Evolutionary conservation across 2,888 invertebrate species (phyloP).

Genomic region (Lycophotia porphyrea): DNA sequence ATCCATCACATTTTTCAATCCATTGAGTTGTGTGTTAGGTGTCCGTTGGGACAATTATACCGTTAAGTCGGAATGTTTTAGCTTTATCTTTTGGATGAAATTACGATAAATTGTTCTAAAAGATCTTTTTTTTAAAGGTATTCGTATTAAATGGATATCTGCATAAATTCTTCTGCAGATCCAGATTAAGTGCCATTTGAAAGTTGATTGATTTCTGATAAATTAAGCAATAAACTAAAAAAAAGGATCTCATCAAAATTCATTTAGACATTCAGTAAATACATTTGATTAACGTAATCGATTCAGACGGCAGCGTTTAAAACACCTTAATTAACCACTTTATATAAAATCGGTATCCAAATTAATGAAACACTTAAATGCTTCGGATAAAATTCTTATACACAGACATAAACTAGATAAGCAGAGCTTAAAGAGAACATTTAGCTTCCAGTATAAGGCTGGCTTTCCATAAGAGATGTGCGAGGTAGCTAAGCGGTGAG

Average conservation of each 20-base stretch:
- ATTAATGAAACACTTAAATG: constrained; percentile 72
- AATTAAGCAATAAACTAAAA: constrained; percentile 19
- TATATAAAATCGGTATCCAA: constrained; percentile 63
- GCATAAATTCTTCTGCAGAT: neutral
- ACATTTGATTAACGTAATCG: constrained; percentile 49
- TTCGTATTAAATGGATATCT: neutral
- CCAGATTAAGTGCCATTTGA: neutral
- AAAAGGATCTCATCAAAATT: constrained; percentile 48
- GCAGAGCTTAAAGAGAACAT: constrained; percentile 74
- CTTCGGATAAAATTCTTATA: constrained; percentile 74
- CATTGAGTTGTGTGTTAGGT: constrained; percentile 43
- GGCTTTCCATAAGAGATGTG: neutral
- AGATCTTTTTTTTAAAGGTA: neutral
- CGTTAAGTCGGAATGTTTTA: constrained; percentile 16
- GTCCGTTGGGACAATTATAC: constrained; percentile 13
- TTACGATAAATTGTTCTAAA: neutral
- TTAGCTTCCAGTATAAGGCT: constrained; percentile 72
- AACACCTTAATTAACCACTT: constrained; percentile 72
- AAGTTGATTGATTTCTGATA: constrained; percentile 12
- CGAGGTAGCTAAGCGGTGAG: neutral
- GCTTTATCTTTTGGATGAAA: neutral
- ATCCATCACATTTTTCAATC: constrained; percentile 68
- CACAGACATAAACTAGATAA: constrained; percentile 81
- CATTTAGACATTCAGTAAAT: constrained; percentile 41
- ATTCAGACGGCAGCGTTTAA: constrained; percentile 55